Base-by-base conservation (phyloP, 2,888 invertebrate species). In the Sinohyriopsis cumingii region DNA sequence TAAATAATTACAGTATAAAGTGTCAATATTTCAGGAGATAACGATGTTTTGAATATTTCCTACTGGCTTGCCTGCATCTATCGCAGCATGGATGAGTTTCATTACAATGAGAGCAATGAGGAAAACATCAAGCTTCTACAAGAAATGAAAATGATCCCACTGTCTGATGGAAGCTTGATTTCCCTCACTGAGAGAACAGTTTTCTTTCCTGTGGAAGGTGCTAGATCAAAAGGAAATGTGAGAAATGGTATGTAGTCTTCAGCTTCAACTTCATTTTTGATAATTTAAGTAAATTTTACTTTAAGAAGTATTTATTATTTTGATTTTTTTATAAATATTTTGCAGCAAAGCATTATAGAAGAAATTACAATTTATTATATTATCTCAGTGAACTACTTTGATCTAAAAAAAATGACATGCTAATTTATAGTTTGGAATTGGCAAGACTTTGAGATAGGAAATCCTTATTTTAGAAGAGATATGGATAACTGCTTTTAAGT, bases 41-140 rank as follows among this genome's bases (percentile, higher is more conserved):
- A 69, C 0, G 70, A 72, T 54, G 69, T 77, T 25, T 12, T 73
- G 5, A 68, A 65, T 22, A 69, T 77, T 55, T 65, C 77, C 1
- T 60, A 62, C 28, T 89, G 89, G 89, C 73, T 89, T 63, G 85
- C 85, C 2, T 88, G 89, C 76, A 79, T 89, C 45, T 87, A 87
- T 71, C 82, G 87, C 7, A 86, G 84, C 65, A 73, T 89, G 69
- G 87, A 88, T 71, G 87, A 88, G 67, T 83, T 86, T 53, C 82
- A 85, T 45, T 77, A 82, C 45, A 84, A 87, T 69, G 81, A 83
- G 53, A 76, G 76, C 3, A 71, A 85, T 45, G 74, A 87, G 33
- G 75, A 78, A 20, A 75, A 72, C 6, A 75, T 89, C 53, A 77
- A 76, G 67, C 45, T 15, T 45, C 45, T 45, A 15, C 2, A 45